phyloP scores from a whole-genome alignment of 1,140 invertebrate genomes.

The Drosophila rufa region DNA sequence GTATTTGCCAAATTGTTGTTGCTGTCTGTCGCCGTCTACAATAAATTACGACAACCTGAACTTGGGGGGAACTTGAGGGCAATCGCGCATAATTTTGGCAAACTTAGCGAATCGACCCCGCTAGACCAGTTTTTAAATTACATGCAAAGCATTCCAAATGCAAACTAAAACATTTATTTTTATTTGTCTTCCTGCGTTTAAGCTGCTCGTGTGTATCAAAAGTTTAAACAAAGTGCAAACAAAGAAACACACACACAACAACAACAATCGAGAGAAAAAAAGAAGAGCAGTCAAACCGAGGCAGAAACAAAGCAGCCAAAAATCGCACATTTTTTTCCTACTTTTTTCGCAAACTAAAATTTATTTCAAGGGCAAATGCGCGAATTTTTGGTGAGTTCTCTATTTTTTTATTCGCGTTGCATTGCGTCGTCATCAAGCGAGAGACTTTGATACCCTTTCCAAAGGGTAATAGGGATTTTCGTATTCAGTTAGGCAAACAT shows the following conservation, averaged over 20 bases:
- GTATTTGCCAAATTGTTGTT: slow-evolving; percentile 69
- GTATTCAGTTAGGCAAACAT: neutral
- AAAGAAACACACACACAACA: slow-evolving; percentile 27
- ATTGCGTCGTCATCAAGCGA: slow-evolving; percentile 62
- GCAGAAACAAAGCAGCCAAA: slow-evolving; percentile 47
- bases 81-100: slow-evolving; percentile 80
- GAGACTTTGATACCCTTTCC: slow-evolving; percentile 48
- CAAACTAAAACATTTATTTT: slow-evolving; percentile 82
- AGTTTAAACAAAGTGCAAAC: slow-evolving; percentile 76
- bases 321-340: slow-evolving; percentile 52
- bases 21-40: slow-evolving; percentile 31
- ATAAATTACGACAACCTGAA: slow-evolving; percentile 78
- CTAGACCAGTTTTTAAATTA: slow-evolving; percentile 84
- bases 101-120: slow-evolving; percentile 68
- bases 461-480: neutral
- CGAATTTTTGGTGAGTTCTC: slow-evolving; percentile 58
- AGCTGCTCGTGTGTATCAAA: slow-evolving; percentile 69
- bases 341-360: slow-evolving; percentile 74
- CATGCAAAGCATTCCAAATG: slow-evolving; percentile 81
- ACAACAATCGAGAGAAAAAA: slow-evolving; percentile 39
- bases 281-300: slow-evolving; percentile 46
- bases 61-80: slow-evolving; percentile 49
- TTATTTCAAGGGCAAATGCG: slow-evolving; percentile 80
- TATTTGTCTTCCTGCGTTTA: slow-evolving; percentile 77
- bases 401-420: slow-evolving; percentile 46